A percentile compares a stretch with the other conserved stretches of the same genome.
Conservation (phyloP, 2,113 vertebrate species). For the Mirza zaza region DNA sequence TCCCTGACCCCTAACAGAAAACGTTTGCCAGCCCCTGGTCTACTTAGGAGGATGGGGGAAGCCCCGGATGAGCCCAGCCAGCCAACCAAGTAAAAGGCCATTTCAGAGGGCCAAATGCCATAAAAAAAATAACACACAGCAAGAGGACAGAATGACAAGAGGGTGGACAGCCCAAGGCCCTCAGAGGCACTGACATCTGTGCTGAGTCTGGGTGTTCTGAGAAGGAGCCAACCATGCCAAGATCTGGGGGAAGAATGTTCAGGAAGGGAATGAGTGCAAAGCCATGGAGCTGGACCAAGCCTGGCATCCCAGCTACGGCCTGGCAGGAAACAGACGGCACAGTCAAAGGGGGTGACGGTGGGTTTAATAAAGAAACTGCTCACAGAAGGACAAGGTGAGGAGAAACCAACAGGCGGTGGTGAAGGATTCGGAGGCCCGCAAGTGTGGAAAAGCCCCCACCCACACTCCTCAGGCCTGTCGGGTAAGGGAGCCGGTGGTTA, state of each 20-base stretch:
- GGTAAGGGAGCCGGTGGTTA: neutral
- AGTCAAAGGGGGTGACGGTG: accelerated
- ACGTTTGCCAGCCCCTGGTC: neutral
- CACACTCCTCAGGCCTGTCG: neutral
- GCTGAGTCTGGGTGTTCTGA: neutral
- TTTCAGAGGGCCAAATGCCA: neutral
- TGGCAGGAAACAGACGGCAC: neutral
- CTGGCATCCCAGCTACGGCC: neutral
- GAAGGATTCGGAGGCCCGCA: neutral
- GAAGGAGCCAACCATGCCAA: neutral
- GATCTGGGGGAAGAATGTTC: neutral
- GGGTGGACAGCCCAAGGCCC: neutral
- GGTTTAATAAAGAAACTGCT: neutral
- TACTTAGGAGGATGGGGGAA: neutral
- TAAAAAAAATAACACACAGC: neutral
- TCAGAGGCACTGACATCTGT: neutral
- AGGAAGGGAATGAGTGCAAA: neutral
- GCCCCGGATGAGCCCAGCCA: neutral
- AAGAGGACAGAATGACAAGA: neutral
- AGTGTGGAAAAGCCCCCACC: accelerated
- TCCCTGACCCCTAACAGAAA: neutral
- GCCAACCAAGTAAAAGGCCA: neutral
- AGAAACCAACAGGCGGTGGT: neutral
- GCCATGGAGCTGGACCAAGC: neutral
- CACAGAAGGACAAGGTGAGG: neutral